These are phyloP conservation scores for Drosophila tristis DNA, from an alignment of 1,140 invertebrate genomes.

Conservation along the genomic window DNA sequence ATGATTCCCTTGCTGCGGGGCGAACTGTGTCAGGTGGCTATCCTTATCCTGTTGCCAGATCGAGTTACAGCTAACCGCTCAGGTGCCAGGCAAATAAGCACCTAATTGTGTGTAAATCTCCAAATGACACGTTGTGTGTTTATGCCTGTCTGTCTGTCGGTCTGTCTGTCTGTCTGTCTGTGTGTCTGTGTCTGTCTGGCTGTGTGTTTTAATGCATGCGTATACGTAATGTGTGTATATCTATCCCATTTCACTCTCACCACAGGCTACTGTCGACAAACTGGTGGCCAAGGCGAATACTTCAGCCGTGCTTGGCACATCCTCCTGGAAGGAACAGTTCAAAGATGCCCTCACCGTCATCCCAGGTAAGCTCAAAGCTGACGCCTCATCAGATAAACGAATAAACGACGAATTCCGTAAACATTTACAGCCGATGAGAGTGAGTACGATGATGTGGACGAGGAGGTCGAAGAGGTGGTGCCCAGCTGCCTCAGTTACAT, in stretches of 20 bases:
- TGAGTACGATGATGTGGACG: constrained; percentile 67
- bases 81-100: constrained; percentile 54
- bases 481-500: constrained; percentile 95
- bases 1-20: constrained; percentile 16
- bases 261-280: constrained; percentile 98
- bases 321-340: constrained; percentile 99
- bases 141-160: constrained; percentile 24
- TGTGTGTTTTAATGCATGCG: constrained; percentile 42
- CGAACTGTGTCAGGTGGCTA: constrained; percentile 5
- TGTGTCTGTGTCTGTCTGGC: neutral
- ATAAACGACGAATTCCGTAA: neutral
- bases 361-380: constrained; percentile 87
- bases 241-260: neutral
- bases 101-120: constrained; percentile 72
- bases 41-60: constrained; percentile 31
- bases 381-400: neutral
- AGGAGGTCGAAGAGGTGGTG: constrained; percentile 84
- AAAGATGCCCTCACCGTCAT: constrained; percentile 97
- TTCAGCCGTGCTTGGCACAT: constrained; percentile 96
- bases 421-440: constrained; percentile 55
- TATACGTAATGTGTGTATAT: constrained; percentile 38
- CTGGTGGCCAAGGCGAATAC: constrained; percentile 98
- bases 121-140: constrained; percentile 54
- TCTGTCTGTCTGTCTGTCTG: constrained; percentile 28
- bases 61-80: constrained; percentile 28